Percentiles rank a stretch among this genome's conserved stretches.
Evolutionary conservation across 1,140 invertebrate species (phyloP).

Genomic region (Heliconius congener): DNA sequence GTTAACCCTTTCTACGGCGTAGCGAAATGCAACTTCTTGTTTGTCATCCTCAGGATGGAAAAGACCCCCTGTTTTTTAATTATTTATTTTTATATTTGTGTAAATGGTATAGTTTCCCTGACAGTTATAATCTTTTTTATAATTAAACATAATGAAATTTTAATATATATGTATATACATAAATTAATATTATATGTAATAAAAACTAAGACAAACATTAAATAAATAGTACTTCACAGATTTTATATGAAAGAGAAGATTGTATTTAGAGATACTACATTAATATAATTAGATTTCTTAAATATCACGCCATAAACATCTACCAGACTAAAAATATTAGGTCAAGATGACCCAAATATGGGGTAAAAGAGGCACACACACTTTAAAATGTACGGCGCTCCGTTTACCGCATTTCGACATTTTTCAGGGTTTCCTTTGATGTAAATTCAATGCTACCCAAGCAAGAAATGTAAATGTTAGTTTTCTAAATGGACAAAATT

Average conservation of each 20-base stretch:
- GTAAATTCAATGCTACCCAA: constrained; percentile 9
- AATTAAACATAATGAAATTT: no score
- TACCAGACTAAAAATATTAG: not conserved
- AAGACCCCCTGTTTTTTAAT: constrained; percentile 87
- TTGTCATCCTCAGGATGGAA: constrained; percentile 93
- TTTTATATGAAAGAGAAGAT: not conserved
- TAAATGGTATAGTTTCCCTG: no score
- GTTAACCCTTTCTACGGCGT: constrained; percentile 95
- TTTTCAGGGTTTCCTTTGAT: constrained; percentile 22
- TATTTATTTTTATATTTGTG: not conserved
- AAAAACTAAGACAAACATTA: no score
- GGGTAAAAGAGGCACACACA: not conserved
- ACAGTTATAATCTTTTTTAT: no score
- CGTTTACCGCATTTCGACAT: constrained; percentile 23
- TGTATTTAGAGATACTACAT: not conserved
- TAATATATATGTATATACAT: no score
- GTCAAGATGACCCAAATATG: constrained; percentile 25
- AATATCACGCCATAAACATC: not conserved
- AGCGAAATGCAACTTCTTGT: constrained; percentile 93
- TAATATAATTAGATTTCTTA: not conserved
- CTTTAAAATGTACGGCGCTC: constrained; percentile 21
- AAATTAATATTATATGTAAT: no score
- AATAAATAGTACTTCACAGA: not conserved
- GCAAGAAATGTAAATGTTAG: not conserved
- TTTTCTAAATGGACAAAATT: not conserved